These are phyloP conservation scores for Cyaniris semiargus DNA, from an alignment of 2,888 invertebrate genomes.

Conservation along the genomic window DNA sequence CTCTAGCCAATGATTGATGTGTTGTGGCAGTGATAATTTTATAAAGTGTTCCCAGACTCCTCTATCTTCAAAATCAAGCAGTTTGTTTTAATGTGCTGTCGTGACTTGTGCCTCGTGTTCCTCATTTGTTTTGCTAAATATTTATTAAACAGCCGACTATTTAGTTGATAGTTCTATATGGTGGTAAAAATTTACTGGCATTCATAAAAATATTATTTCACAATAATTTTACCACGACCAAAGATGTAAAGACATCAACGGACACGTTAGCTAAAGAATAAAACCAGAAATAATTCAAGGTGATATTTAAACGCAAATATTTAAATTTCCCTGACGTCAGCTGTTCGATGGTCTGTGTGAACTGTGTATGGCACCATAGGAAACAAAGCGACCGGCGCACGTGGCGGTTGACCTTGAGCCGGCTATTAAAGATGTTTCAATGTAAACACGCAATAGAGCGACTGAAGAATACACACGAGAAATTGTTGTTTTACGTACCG, in stretches of 20 bases:
- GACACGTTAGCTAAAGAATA: conserved; percentile 24
- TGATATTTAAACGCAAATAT: conserved; percentile 38
- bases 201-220: background rate
- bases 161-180: background rate
- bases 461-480: conserved; percentile 15
- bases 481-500: conserved; percentile 15
- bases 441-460: conserved; percentile 43
- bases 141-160: background rate
- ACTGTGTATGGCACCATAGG: conserved; percentile 40
- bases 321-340: conserved; percentile 37
- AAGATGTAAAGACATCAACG: conserved; percentile 15
- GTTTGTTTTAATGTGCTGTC: background rate
- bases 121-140: background rate
- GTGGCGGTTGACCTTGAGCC: conserved; percentile 63
- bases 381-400: conserved; percentile 50
- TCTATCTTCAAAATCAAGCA: background rate
- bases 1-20: conserved; percentile 20
- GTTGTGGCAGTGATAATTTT: background rate
- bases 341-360: conserved; percentile 37
- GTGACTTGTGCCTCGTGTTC: background rate
- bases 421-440: conserved; percentile 45
- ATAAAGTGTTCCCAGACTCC: background rate
- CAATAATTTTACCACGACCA: background rate
- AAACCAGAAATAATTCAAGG: conserved; percentile 38
- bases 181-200: background rate